Evolutionary conservation across 1,140 invertebrate genomes (phyloP).

Genomic region (Euwallacea similis): DNA sequence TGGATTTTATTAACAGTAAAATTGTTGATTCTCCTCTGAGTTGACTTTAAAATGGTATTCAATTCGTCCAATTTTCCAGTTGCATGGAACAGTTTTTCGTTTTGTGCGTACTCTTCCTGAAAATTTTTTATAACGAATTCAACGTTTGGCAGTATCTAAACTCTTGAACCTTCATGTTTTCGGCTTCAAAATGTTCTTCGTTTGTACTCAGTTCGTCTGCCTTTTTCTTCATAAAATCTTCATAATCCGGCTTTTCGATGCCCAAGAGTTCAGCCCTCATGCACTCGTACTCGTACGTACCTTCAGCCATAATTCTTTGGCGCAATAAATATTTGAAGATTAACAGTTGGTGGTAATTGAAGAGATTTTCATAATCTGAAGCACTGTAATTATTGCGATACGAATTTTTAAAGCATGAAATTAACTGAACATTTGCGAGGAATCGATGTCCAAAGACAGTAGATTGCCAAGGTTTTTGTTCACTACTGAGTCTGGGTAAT

Average conservation of each 20-base stretch:
- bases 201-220: slow-evolving; percentile 35
- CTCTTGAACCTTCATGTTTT: slow-evolving; percentile 50
- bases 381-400: too few relatives aligned
- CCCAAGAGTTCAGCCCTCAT: slow-evolving; percentile 73
- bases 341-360: too few relatives aligned
- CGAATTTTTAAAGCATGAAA: too few relatives aligned
- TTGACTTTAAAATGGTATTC: slow-evolving; percentile 75
- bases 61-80: slow-evolving; percentile 80
- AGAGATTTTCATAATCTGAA: too few relatives aligned
- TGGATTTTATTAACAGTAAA: slow-evolving; percentile 68
- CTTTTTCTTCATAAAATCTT: slow-evolving; percentile 62
- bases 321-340: too few relatives aligned
- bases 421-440: too few relatives aligned
- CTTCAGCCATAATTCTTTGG: slow-evolving; percentile 51
- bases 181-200: slow-evolving; percentile 48
- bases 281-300: slow-evolving; percentile 71
- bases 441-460: too few relatives aligned
- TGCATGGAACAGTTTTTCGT: slow-evolving; percentile 71
- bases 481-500: too few relatives aligned
- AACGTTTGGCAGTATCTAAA: background rate
- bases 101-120: slow-evolving; percentile 68
- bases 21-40: slow-evolving; percentile 84
- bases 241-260: slow-evolving; percentile 64
- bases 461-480: too few relatives aligned
- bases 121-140: background rate